Percentiles rank a stretch among this genome's conserved stretches.
These are phyloP conservation scores for Apotomis betuletana DNA, from an alignment of 2,888 invertebrate genomes.

Conservation along the genomic window DNA sequence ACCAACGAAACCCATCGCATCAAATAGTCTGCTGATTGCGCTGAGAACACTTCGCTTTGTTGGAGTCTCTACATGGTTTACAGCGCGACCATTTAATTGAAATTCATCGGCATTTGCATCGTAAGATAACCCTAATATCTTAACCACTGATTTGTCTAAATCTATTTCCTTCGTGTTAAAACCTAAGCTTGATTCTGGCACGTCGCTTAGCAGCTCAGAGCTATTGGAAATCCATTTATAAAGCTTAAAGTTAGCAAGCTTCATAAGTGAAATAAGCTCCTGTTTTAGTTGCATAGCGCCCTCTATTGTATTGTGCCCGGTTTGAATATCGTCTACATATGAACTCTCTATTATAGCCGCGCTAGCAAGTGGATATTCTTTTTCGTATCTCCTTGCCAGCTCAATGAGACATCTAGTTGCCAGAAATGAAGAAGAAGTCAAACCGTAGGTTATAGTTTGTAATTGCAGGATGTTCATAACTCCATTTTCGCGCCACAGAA, in stretches of 20 bases:
- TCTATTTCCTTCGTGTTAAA: slow-evolving; percentile 13
- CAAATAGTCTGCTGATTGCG: slow-evolving; percentile 36
- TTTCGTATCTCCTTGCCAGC: too few relatives aligned
- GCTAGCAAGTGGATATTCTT: too few relatives aligned
- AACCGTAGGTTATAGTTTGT: background rate
- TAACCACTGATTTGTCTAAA: slow-evolving; percentile 4
- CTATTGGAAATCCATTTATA: slow-evolving; percentile 38
- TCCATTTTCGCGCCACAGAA: background rate
- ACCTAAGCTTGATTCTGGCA: slow-evolving; percentile 14
- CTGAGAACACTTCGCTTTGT: slow-evolving; percentile 1
- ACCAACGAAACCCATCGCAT: slow-evolving; percentile 37
- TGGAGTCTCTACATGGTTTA: background rate
- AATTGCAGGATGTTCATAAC: slow-evolving; percentile 2
- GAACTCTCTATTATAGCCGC: too few relatives aligned
- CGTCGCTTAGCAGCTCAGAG: background rate
- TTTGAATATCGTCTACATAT: too few relatives aligned
- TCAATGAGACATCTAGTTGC: too few relatives aligned
- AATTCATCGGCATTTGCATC: slow-evolving; percentile 20
- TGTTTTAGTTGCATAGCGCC: too few relatives aligned
- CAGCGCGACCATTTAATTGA: slow-evolving; percentile 15
- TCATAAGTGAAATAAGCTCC: background rate
- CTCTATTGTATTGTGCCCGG: too few relatives aligned
- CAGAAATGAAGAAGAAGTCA: too few relatives aligned
- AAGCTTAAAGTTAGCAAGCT: slow-evolving; percentile 20
- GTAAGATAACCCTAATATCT: slow-evolving; percentile 33